Percentiles rank a stretch among this genome's conserved stretches.
Conservation (phyloP, 2,113 vertebrate genomes). For the Cinclus mexicanus region DNA sequence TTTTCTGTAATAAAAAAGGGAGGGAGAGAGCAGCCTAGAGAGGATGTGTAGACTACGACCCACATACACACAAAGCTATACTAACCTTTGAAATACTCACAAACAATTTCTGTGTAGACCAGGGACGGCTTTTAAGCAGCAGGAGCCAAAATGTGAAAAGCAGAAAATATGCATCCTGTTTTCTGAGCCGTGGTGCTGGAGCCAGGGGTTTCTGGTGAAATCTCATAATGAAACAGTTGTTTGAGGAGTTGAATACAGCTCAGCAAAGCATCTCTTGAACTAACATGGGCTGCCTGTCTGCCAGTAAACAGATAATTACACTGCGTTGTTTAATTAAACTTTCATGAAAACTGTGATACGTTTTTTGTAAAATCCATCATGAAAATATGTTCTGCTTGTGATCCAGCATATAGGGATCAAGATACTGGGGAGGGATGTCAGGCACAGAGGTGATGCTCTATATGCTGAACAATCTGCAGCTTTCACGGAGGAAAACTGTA, state of each 20-base stretch:
- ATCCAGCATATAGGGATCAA: not conserved
- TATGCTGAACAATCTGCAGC: not conserved
- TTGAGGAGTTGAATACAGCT: not conserved
- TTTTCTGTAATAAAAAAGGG: not conserved
- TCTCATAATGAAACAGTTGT: not conserved
- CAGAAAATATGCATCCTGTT: not conserved
- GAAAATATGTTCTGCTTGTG: not conserved
- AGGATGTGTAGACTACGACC: not conserved
- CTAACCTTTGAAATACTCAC: not conserved
- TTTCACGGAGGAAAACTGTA: not conserved
- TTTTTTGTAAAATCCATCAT: not conserved
- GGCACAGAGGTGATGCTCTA: not conserved
- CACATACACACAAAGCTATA: not conserved
- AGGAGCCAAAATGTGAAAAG: not conserved
- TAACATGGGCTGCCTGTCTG: not conserved
- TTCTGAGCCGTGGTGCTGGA: not conserved
- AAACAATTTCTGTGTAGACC: not conserved
- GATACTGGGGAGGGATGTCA: not conserved
- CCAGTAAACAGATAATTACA: not conserved
- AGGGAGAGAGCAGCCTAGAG: not conserved
- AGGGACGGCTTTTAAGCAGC: not conserved
- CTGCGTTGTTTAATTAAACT: not conserved
- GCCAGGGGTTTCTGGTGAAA: not conserved
- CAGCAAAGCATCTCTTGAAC: not conserved
- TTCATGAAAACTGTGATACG: not conserved